These are phyloP conservation scores for Petroica traversi DNA, from an alignment of 2,113 vertebrate species.

Conservation along the genomic window DNA sequence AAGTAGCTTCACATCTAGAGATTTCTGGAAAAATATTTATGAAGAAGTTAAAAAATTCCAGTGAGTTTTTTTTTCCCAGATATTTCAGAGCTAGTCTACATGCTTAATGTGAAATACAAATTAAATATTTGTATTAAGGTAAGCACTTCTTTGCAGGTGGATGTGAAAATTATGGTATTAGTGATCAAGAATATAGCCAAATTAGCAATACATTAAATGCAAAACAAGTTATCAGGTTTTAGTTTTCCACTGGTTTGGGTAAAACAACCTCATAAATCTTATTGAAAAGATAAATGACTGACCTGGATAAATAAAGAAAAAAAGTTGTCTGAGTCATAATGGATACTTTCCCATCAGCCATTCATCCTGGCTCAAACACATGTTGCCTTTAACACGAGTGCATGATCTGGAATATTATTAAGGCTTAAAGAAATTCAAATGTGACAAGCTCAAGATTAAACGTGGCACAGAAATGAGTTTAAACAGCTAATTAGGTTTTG, in stretches of 20 bases:
- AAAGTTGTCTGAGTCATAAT: conserved; percentile 38
- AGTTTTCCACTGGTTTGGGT: not conserved
- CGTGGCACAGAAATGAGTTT: conserved; percentile 58
- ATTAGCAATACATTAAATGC: conserved; percentile 6
- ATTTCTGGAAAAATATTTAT: not conserved
- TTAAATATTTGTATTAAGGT: not conserved
- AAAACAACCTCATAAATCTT: conserved; percentile 52
- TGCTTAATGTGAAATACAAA: not conserved
- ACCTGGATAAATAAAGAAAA: conserved; percentile 51
- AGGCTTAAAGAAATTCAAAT: conserved; percentile 70
- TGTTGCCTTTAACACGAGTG: conserved; percentile 63
- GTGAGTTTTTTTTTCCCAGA: not conserved
- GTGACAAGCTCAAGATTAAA: conserved; percentile 70
- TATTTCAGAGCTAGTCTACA: not conserved
- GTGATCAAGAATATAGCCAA: not conserved
- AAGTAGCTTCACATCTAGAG: not conserved
- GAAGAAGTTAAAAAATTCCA: not conserved
- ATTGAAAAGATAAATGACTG: conserved; percentile 43
- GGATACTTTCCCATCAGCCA: conserved; percentile 62
- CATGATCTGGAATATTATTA: conserved; percentile 74
- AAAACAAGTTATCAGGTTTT: conserved; percentile 8
- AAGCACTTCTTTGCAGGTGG: not conserved
- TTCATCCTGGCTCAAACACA: conserved; percentile 59
- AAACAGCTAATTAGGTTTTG: conserved; percentile 68
- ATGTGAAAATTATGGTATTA: not conserved